These are phyloP conservation scores for Tragelaphus scriptus DNA, from an alignment of 2,113 vertebrate species.

Conservation along the genomic window DNA sequence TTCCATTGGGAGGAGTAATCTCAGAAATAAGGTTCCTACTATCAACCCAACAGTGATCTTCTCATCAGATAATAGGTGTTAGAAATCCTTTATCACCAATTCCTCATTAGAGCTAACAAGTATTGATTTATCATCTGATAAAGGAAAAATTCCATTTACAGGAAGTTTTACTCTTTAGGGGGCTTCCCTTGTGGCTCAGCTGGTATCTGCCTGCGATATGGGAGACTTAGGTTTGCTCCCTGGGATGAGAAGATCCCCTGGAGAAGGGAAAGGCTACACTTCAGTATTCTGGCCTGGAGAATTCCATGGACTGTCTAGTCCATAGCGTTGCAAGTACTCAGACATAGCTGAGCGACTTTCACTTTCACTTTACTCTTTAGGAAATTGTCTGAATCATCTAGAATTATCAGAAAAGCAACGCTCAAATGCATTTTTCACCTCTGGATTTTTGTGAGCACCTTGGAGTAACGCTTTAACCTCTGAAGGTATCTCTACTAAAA, in stretches of 20 bases:
- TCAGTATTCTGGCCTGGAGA: not conserved
- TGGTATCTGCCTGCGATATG: not conserved
- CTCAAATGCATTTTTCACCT: not conserved
- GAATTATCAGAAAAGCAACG: not conserved
- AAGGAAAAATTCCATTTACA: not conserved
- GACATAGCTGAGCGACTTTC: not conserved
- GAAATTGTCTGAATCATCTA: slow-evolving; percentile 36
- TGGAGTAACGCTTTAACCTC: not conserved
- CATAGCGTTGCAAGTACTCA: not conserved
- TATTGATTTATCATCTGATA: not conserved
- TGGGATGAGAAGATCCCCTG: not conserved
- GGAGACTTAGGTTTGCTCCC: not conserved
- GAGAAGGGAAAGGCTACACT: not conserved
- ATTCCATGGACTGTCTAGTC: no score
- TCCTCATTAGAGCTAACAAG: not conserved
- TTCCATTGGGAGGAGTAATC: not conserved
- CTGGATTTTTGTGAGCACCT: not conserved
- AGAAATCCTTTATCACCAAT: not conserved
- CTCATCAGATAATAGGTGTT: not conserved
- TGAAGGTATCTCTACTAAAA: not conserved
- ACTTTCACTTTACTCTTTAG: not conserved
- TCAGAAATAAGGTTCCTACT: not conserved
- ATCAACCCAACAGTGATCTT: not conserved
- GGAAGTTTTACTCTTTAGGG: not conserved
- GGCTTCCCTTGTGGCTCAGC: not conserved